These are phyloP conservation scores for Argopecten irradians DNA, from an alignment of 1,140 invertebrate species.

Conservation along the genomic window DNA sequence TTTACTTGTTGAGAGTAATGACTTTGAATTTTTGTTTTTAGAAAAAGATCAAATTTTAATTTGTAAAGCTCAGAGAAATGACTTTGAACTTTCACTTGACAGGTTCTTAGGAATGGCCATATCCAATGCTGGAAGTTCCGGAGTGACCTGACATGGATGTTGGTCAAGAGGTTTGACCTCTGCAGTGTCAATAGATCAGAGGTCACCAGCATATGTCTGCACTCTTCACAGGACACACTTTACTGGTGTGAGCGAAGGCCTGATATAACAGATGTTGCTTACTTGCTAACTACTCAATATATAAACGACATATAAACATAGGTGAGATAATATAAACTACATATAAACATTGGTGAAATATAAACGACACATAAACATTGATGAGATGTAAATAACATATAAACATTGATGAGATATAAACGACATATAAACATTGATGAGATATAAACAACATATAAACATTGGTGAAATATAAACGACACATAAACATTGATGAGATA, in stretches of 20 bases:
- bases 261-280: neutral
- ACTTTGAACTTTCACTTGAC: constrained; percentile 22
- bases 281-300: neutral
- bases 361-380: too few species aligned
- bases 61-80: too few species aligned
- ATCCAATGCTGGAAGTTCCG: constrained; percentile 56
- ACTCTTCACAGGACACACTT: constrained; percentile 45
- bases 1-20: too few species aligned
- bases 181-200: constrained; percentile 37
- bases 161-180: constrained; percentile 46
- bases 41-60: too few species aligned
- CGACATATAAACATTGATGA: too few species aligned
- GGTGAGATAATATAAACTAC: neutral
- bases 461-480: too few species aligned
- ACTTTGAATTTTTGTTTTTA: too few species aligned
- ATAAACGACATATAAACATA: neutral
- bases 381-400: too few species aligned
- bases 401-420: too few species aligned
- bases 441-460: too few species aligned
- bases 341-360: too few species aligned
- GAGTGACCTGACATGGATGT: constrained; percentile 45
- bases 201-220: constrained; percentile 53
- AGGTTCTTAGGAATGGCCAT: constrained; percentile 54
- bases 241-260: constrained; percentile 57
- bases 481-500: too few species aligned